phyloP scores from a whole-genome alignment of 2,797 vertebrate genomes.

The Channa striata region DNA sequence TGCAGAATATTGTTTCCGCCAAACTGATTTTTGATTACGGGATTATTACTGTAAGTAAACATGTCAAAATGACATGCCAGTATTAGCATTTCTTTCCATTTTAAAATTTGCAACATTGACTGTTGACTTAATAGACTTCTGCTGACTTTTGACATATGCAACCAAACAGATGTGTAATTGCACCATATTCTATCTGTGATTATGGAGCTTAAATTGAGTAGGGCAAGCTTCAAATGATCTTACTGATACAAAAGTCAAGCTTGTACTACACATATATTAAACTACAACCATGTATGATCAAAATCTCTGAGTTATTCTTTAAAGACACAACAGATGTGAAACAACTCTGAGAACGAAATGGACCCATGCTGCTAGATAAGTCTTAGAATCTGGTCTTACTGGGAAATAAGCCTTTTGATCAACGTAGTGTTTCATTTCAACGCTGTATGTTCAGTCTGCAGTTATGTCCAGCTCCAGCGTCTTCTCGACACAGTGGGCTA shows the following conservation, averaged over 20 bases:
- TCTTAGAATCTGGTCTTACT: conserved; percentile 12
- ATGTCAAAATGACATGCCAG: neutral
- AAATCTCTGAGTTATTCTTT: conserved; percentile 12
- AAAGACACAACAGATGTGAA: conserved; percentile 9
- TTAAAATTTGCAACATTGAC: neutral
- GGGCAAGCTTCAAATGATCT: neutral
- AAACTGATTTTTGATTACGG: neutral
- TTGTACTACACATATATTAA: neutral
- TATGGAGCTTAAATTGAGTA: neutral
- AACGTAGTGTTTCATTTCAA: conserved; percentile 21
- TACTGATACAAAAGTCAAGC: neutral
- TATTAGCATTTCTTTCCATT: neutral
- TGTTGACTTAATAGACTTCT: neutral
- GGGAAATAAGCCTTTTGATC: conserved; percentile 40
- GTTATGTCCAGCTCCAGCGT: neutral
- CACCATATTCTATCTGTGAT: neutral
- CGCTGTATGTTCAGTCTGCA: conserved; percentile 25
- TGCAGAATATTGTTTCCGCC: neutral
- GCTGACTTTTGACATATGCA: neutral
- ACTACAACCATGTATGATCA: neutral
- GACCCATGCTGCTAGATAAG: conserved; percentile 18
- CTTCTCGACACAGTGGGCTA: neutral
- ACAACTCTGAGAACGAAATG: neutral
- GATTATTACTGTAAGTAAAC: neutral
- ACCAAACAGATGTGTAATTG: neutral